Evolutionary conservation across 2,113 vertebrate genomes (phyloP), one percentile per base, ranked within the genome.

Genomic region (Herpetotheres cachinnans): DNA sequence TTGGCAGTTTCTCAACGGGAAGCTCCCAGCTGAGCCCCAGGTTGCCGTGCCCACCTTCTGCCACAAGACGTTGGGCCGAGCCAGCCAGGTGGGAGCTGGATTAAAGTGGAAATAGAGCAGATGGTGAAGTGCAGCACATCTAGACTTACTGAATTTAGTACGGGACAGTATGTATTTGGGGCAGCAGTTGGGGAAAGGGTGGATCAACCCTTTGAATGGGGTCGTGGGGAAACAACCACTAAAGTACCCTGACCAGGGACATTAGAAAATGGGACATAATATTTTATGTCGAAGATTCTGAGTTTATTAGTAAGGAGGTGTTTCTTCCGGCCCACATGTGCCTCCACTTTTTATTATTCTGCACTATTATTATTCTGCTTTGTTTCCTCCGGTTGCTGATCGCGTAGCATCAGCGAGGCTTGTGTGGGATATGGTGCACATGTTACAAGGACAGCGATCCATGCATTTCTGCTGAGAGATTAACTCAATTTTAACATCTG

Each of bases 371-470:
- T n/a, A n/a, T n/a, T n/a, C n/a, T 72, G 62, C 34, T 86, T 56
- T n/a, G 17, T 73, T 89, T 56, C 44, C 25, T 62, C 16, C 13
- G 12, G 8, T 62, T 56, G 38, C 25, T 67, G 72, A 15, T 73
- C 12, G 26, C 0, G 0, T n/a, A 36, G 24, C 14, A 9, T 21
- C n/a, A 12, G 7, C 0, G 0, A 50, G 61, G 26, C 22, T n/a
- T n/a, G 30, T 19, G 1, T 65, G 81, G 73, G 46, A 13, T 19
- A 9, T 29, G 8, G 17, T 24, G 50, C 42, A 7, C 24, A 0
- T 46, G 29, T 38, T n/a, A 16, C 46, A 18, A 25, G 67, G 79
- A 62, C 52, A 78, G 38, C 55, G 63, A 18, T 50, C 62, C 3
- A 0, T 72, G 59, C 76, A 3, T 71, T 83, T 81, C 72, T 88